Conservation (phyloP, 2,113 vertebrate species). For the Artemisiospiza belli region DNA sequence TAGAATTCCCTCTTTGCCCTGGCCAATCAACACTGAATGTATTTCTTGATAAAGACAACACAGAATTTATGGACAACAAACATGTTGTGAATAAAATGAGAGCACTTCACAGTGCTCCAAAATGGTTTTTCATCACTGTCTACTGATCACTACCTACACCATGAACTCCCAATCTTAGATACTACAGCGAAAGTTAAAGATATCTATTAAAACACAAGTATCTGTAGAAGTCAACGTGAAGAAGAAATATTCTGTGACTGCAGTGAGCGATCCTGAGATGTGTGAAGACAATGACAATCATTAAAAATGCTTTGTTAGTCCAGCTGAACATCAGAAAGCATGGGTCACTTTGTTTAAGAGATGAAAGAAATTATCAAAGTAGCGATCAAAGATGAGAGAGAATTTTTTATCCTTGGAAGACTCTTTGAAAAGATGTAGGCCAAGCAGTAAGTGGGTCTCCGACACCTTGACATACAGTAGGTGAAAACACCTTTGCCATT, state of each 20-base stretch:
- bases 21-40: not conserved
- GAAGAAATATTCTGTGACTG: not conserved
- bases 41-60: not conserved
- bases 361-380: not conserved
- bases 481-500: conserved; percentile 10
- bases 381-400: not conserved
- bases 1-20: not conserved
- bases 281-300: not conserved
- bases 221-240: not conserved
- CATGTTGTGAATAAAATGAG: not conserved
- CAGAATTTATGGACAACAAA: not conserved
- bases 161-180: not conserved
- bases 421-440: conserved; percentile 5
- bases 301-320: not conserved
- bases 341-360: not conserved
- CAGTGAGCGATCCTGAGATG: not conserved
- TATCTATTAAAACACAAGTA: not conserved
- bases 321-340: not conserved
- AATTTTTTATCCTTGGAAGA: conserved; percentile 6
- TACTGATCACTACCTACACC: not conserved
- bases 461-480: not conserved
- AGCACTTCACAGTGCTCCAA: not conserved
- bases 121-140: not conserved
- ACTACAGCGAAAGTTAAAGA: not conserved
- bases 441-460: not conserved